phyloP scores from a whole-genome alignment of 2,797 vertebrate genomes.

The Cercopithecus mitis region DNA sequence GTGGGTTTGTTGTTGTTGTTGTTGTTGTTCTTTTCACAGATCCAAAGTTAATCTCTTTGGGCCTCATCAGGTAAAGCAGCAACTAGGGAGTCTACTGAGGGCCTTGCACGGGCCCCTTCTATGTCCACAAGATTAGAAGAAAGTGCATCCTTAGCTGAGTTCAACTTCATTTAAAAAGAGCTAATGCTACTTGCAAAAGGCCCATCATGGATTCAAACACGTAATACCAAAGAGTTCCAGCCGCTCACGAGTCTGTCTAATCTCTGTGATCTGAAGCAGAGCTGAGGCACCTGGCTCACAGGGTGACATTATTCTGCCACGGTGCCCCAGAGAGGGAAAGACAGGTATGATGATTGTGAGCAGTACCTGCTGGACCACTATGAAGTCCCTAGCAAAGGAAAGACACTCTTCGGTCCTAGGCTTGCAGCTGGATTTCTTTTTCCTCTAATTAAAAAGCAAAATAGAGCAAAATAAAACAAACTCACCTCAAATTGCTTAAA shows the following conservation, averaged over 20 bases:
- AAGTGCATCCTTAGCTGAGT: constrained; percentile 45
- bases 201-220: background rate
- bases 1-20: background rate
- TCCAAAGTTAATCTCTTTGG: constrained; percentile 56
- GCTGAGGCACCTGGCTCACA: background rate
- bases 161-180: background rate
- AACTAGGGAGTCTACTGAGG: background rate
- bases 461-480: background rate
- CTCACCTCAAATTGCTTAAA: background rate
- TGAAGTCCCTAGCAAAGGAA: background rate
- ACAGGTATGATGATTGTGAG: background rate
- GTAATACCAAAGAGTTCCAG: background rate
- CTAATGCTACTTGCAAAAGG: background rate
- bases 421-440: background rate
- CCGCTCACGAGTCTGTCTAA: background rate
- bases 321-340: background rate
- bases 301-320: background rate
- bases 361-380: background rate
- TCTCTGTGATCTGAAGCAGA: background rate
- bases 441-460: background rate
- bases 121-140: background rate
- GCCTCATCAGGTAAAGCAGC: constrained; percentile 43
- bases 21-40: background rate
- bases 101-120: background rate
- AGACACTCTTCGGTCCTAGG: background rate